A percentile compares a stretch with the other conserved stretches of the same genome.
Evolutionary conservation across 2,113 vertebrate genomes (phyloP).

Genomic region (Mesitornis unicolor): DNA sequence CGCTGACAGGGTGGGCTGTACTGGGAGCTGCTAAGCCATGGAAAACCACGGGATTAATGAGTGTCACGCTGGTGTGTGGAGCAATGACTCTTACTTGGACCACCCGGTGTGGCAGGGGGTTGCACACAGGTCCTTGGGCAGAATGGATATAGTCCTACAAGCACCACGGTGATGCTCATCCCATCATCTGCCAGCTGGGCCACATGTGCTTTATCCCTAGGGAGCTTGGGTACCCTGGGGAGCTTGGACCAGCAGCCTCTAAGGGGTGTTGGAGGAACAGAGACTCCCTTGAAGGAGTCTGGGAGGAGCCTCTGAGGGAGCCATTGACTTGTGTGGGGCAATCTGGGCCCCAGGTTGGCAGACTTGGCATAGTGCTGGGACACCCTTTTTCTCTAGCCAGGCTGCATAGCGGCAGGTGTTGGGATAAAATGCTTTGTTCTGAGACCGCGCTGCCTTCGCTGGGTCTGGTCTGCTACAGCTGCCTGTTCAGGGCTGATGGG

Average conservation of each 20-base stretch:
- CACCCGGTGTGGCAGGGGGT: not conserved
- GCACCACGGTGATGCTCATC: not conserved
- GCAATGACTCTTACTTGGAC: not conserved
- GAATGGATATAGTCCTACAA: not conserved
- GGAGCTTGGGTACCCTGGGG: not conserved
- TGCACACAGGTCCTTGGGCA: not conserved
- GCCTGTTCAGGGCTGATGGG: not conserved
- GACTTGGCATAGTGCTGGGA: not conserved
- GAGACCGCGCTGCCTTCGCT: not conserved
- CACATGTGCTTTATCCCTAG: not conserved
- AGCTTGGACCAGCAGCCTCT: not conserved
- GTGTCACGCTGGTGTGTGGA: rapidly evolving
- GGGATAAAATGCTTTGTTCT: not conserved
- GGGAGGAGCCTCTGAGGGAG: not conserved
- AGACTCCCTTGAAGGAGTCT: not conserved
- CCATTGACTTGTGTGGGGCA: not conserved
- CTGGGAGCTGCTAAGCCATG: not conserved
- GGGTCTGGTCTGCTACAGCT: rapidly evolving
- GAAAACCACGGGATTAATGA: not conserved
- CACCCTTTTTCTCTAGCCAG: not conserved
- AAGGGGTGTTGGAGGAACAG: not conserved
- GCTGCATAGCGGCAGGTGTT: not conserved
- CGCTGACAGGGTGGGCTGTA: not conserved
- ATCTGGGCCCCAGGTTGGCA: not conserved
- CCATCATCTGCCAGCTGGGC: not conserved